Percentiles rank a stretch among this genome's conserved stretches.
Evolutionary conservation across 2,888 invertebrate genomes (phyloP).

Genomic region (Polylopha cassiicola): DNA sequence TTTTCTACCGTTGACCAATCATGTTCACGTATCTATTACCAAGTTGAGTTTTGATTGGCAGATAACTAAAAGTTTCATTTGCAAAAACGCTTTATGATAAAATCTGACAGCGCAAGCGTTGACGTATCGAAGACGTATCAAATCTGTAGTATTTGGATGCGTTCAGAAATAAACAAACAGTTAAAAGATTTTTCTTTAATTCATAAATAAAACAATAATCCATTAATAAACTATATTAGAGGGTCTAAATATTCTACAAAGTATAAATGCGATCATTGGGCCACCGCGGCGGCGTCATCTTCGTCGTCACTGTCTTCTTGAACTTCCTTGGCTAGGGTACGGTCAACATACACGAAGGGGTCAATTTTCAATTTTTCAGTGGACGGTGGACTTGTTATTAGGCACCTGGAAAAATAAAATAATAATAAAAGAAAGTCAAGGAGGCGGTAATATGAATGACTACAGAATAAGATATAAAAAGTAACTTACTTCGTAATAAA

Average conservation of each 20-base stretch:
- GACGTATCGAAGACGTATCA: conserved; percentile 19
- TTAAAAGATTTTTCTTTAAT: background rate
- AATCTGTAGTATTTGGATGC: conserved; percentile 13
- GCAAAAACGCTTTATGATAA: conserved; percentile 1
- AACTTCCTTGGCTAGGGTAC: conserved; percentile 50
- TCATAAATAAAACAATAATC: conserved; percentile 14
- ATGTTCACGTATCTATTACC: conserved; percentile 1
- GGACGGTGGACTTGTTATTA: conserved; percentile 80
- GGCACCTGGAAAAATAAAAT: conserved; percentile 68
- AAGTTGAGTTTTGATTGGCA: conserved; percentile 7
- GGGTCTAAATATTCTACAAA: conserved; percentile 25
- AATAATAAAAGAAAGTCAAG: conserved; percentile 8
- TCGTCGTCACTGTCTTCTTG: conserved; percentile 69
- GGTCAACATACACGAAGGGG: conserved; percentile 72
- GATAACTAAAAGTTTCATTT: background rate
- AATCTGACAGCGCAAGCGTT: conserved; percentile 22
- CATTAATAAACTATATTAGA: conserved; percentile 30
- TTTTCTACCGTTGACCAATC: conserved; percentile 4
- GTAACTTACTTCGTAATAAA: conserved; percentile 82
- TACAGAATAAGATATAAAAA: background rate
- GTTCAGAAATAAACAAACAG: conserved; percentile 15
- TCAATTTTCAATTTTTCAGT: conserved; percentile 83
- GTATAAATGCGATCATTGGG: conserved; percentile 33
- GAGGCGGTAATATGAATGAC: background rate
- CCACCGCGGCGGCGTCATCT: conserved; percentile 48